Base-by-base conservation (phyloP, 2,113 vertebrate genomes). In the Oplegnathus fasciatus region DNA sequence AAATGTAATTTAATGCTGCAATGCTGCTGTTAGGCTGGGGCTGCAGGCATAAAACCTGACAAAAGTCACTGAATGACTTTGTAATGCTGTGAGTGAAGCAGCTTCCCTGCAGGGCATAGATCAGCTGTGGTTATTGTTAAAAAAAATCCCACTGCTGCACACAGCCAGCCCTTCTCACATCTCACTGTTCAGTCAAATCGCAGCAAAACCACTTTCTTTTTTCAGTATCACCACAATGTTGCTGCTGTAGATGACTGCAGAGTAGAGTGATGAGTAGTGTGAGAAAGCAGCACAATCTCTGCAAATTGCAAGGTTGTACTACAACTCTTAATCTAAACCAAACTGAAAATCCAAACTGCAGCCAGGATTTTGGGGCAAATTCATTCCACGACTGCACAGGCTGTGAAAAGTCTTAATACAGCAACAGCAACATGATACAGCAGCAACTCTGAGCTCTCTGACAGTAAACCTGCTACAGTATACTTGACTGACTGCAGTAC, bases 1-100 rank as follows among this genome's bases (percentile, higher is more conserved):
- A 75, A 46, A 15, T 75, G 67, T 60, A 65, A 83, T 42, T 66
- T 32, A 60, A 37, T 52, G 46, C 11, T 50, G 48, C 32, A 64
- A 7, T 26, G 26, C 80, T 68, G 54, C 48, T 80, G 44, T 54
- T 30, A 6, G 24, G 44, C 42, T 2, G 50, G 20, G 11, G 46
- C 54, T 60, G 46, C 67, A 73, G 77, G 32, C 60, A 6, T 24
- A 5, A 24, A 67, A 78, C 42, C 28, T 65, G 74, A 82, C 85
- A 42, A 78, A 82, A 85, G 68, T 64, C 64, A 78, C 50, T 69
- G 73, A 69, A 85, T 57, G 62, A 58, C 15, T 88, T 74, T 82
- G 69, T 77, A 65, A 81, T 61, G 62, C 68, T 20, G 83, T 55
- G 78, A 81, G 80, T 1, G 34, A 54, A 88, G 67, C 65, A 68